Percentiles rank a stretch among this genome's conserved stretches.
Conservation (phyloP, 2,888 invertebrate genomes). For the Lampropteryx suffumata region DNA sequence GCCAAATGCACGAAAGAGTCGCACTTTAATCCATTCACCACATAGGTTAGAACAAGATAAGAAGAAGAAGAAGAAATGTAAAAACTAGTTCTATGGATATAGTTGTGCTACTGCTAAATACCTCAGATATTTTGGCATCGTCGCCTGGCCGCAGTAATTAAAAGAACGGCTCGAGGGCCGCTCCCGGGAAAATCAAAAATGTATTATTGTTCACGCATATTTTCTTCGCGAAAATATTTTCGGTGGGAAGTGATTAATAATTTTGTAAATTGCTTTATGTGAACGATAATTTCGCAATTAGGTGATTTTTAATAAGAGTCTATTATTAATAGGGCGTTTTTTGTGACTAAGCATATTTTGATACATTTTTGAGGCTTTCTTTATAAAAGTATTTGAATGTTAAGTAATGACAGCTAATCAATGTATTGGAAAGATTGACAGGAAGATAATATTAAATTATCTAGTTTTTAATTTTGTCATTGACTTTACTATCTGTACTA, state of each 20-base stretch:
- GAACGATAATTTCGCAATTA: conserved; percentile 5
- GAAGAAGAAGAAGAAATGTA: no score
- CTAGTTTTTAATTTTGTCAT: no score
- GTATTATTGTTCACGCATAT: conserved; percentile 66
- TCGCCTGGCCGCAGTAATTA: conserved; percentile 69
- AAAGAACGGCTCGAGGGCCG: conserved; percentile 63
- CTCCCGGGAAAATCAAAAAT: conserved; percentile 69
- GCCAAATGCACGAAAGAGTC: no score
- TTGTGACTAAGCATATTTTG: not conserved
- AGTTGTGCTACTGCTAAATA: conserved; percentile 5
- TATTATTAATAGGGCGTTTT: no score
- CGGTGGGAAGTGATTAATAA: conserved; percentile 35
- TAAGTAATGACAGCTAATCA: no score
- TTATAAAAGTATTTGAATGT: no score
- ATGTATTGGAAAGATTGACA: no score
- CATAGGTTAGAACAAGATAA: no score
- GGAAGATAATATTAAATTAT: no score
- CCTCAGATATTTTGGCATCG: conserved; percentile 20
- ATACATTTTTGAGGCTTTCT: not conserved
- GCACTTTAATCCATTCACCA: no score
- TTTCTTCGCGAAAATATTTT: conserved; percentile 57
- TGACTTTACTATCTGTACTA: no score
- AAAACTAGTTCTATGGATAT: not conserved
- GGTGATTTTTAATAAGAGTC: conserved; percentile 8
- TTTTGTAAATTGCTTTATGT: conserved; percentile 29